A percentile compares a stretch with the other conserved stretches of the same genome.
Evolutionary conservation across 2,113 vertebrate species (phyloP).

Genomic region (Bubo bubo): DNA sequence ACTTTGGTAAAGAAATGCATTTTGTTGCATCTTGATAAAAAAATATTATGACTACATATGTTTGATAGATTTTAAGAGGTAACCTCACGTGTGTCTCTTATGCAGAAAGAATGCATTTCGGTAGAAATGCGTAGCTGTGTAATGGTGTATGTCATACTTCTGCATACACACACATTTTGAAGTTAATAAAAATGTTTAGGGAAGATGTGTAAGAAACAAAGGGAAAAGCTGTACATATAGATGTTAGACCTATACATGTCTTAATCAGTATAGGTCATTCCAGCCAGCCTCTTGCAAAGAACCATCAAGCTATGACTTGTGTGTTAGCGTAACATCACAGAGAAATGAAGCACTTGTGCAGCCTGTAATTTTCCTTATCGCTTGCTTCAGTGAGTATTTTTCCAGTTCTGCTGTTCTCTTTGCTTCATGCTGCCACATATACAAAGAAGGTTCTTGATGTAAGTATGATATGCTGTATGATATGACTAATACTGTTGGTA

Average conservation of each 20-base stretch:
- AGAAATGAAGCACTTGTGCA: not conserved
- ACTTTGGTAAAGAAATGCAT: not conserved
- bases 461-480: constrained; percentile 73
- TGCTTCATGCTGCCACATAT: constrained; percentile 95
- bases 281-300: not conserved
- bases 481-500: not conserved
- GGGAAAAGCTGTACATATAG: not conserved
- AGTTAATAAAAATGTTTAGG: not conserved
- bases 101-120: not conserved
- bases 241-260: not conserved
- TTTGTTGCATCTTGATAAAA: not conserved
- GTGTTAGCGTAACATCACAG: not conserved
- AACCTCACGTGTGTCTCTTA: not conserved
- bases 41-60: not conserved
- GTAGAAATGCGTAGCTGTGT: not conserved
- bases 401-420: constrained; percentile 95
- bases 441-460: constrained; percentile 97
- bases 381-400: constrained; percentile 94
- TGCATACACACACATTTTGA: not conserved
- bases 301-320: not conserved
- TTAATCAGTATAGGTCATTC: not conserved
- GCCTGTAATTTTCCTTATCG: constrained; percentile 77
- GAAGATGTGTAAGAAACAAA: not conserved
- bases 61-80: not conserved
- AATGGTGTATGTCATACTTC: not conserved